Evolutionary conservation across 1,140 invertebrate species (phyloP), one percentile per base, ranked within the genome.

Genomic region (Caerostris darwini): DNA sequence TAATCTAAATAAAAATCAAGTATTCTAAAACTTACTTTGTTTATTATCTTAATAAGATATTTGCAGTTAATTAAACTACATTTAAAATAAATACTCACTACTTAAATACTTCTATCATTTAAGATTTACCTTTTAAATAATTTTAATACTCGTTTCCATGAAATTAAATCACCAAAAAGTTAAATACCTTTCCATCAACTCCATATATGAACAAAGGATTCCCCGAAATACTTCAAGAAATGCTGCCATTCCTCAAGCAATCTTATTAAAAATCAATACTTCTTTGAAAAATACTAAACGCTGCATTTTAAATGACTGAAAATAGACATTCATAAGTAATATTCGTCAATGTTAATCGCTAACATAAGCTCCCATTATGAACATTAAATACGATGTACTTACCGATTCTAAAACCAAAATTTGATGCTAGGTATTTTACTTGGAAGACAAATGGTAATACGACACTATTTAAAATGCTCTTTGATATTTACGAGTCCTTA

Each of bases 401-500:
- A 71, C 69, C 19, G 19, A 50, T 71, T 71, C n/a, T 50, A 71
- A 71, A 71, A 71, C 69, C 69, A 10, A 71, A 71, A 71, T 71
- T 71, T 34, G 19, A 10, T 71, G 19, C 67, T 7, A 71, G 67
- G 67, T 10, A 50, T 71, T 71, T 19, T 50, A 8, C 12, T 7
- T 34, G 10, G 7, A 10, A 71, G 34, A 71, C 19, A 34, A 71
- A 71, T 71, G 69, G 7, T 71, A 71, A 71, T 71, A 71, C 50
- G 50, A 71, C 50, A 34, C 69, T 71, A 83, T 83, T 83, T 83
- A 83, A 83, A 83, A 83, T 83, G 81, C 81, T 83, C 81, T 83
- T 83, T 83, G 81, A 83, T 83, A 83, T 58, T 54, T 57, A n/a
- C 50, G 12, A 56, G 56, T 56, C 56, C 14, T 54, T 58, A 58